Base-by-base conservation (phyloP, 2,888 invertebrate genomes). In the Morpho achilles region DNA sequence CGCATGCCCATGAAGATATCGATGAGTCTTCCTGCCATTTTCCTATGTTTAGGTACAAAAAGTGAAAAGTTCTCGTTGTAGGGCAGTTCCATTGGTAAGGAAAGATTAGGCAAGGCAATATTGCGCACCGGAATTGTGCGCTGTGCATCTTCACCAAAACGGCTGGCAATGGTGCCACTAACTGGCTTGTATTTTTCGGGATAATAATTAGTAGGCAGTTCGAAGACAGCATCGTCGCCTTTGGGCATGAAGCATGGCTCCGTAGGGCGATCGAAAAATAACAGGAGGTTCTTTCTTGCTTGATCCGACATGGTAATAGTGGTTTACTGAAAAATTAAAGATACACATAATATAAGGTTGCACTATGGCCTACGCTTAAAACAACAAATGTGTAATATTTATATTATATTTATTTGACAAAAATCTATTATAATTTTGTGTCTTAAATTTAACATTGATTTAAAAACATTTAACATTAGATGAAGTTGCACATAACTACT, bases 181-280 rank as follows among this genome's bases (percentile, higher is more conserved):
- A 81, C 64, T 0, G 57, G 10, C 68, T 80, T 77, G 76, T 89
- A 91, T 56, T 88, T 88, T 0, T 89, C 86, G 2, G 89, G 84
- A 76, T 93, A 88, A 71, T 92, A 95, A 59, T 91, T 90, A 7
- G 92, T 81, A 0, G 95, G 94, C 6, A 95, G 77, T 67, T 94
- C 91, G 70, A 95, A 94, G 41, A 92, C 91, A 0, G 92, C 79
- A 0, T 88, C 82, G 0, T 93, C 92, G 2, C 95, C 95, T 81
- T 96, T 96, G 65, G 94, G 93, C 87, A 95, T 93, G 82, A 95
- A 96, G 60, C 94, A 92, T 0, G 96, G 96, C 81, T 96, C 96
- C 63, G 92, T 91, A 8, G 96, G 95, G 45, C 95, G 93, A 73
- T 96, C 94, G 83, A 94, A 95, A 67, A 96, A 91, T 70, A 94